These are phyloP conservation scores for Eupithecia tripunctaria DNA, from an alignment of 2,888 invertebrate species.

Conservation along the genomic window DNA sequence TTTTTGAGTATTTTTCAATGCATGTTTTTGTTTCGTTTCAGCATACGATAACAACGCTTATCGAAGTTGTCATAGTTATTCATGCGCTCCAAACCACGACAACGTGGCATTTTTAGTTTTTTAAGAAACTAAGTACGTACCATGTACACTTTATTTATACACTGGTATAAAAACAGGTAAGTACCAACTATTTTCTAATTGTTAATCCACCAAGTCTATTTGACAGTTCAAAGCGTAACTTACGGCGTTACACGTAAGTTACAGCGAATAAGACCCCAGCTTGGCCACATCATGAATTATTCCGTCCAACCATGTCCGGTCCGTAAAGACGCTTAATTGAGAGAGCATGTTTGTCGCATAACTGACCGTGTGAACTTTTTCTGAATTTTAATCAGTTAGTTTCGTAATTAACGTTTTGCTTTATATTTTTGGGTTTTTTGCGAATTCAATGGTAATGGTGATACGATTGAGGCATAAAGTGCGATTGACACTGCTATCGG, in stretches of 20 bases:
- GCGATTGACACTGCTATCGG: constrained; percentile 23
- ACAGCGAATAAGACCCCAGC: constrained; percentile 35
- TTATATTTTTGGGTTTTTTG: constrained; percentile 40
- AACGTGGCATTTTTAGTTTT: neutral
- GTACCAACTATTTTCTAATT: too few species aligned
- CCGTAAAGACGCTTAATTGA: constrained; percentile 76
- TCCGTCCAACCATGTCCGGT: constrained; percentile 68
- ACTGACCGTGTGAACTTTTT: constrained; percentile 72
- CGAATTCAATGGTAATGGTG: constrained; percentile 22
- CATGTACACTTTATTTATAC: too few species aligned
- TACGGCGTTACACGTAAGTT: neutral
- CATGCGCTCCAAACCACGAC: neutral
- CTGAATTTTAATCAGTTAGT: constrained; percentile 59
- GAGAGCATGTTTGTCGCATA: constrained; percentile 73
- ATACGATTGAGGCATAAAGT: constrained; percentile 16
- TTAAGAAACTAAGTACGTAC: neutral
- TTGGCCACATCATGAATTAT: constrained; percentile 75
- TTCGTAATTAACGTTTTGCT: constrained; percentile 45
- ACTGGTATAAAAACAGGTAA: too few species aligned
- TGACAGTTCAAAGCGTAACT: neutral
- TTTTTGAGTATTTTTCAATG: neutral
- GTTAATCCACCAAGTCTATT: neutral
- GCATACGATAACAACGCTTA: neutral
- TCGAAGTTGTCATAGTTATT: neutral
- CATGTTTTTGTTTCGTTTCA: neutral